Percentiles rank a stretch among this genome's conserved stretches.
Evolutionary conservation across 1,140 invertebrate species (phyloP).

Genomic region (Drosophila bocki): DNA sequence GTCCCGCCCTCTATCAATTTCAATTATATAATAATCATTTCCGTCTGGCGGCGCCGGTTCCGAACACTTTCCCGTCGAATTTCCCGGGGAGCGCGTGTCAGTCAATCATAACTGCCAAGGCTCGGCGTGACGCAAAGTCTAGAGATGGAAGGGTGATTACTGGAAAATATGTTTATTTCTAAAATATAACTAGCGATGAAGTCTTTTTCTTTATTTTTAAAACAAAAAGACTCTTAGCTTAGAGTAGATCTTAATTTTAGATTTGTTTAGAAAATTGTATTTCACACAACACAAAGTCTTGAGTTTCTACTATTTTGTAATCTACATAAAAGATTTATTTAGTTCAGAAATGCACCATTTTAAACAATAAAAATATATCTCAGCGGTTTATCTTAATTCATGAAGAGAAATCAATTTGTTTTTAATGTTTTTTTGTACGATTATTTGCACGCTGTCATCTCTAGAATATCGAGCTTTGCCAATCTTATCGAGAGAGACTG

Average conservation of each 20-base stretch:
- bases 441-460: not conserved
- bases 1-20: conserved; percentile 70
- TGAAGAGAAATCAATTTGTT: no score
- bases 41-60: conserved; percentile 57
- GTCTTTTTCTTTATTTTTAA: not conserved
- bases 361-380: not conserved
- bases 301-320: not conserved
- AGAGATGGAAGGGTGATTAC: conserved; percentile 29
- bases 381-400: no score
- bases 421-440: not conserved
- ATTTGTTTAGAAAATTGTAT: not conserved
- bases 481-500: conserved; percentile 30
- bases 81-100: conserved; percentile 26
- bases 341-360: not conserved
- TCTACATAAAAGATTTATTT: not conserved
- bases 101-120: conserved; percentile 69
- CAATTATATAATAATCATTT: conserved; percentile 83
- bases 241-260: no score
- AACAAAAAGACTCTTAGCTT: not conserved
- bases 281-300: no score
- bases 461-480: conserved; percentile 6
- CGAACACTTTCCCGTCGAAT: conserved; percentile 15
- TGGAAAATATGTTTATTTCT: not conserved
- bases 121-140: conserved; percentile 3
- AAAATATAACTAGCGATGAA: not conserved